Percentiles rank a stretch among this genome's conserved stretches.
Conservation (phyloP, 1,140 invertebrate species). For the Drosophila micromelanica region DNA sequence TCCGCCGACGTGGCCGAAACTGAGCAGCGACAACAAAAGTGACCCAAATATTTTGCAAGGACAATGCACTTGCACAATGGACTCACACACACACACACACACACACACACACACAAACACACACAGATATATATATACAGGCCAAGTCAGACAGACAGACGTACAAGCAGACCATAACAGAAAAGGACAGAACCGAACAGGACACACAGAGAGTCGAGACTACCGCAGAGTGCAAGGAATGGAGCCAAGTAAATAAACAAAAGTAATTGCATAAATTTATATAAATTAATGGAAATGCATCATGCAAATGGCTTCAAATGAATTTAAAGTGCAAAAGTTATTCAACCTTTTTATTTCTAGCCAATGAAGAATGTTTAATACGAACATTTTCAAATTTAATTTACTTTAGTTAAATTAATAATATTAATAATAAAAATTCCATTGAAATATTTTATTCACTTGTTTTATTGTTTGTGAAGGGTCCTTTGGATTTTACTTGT, state of each 20-base stretch:
- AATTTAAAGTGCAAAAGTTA: conserved; percentile 74
- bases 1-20: conserved; percentile 40
- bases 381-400: background rate
- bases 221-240: conserved; percentile 20
- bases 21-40: conserved; percentile 77
- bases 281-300: conserved; percentile 81
- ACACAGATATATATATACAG: conserved; percentile 2
- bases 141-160: background rate
- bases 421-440: too few species aligned
- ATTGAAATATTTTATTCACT: too few species aligned
- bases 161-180: conserved; percentile 24
- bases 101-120: conserved; percentile 10
- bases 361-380: conserved; percentile 19
- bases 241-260: conserved; percentile 75
- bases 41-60: conserved; percentile 81
- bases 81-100: conserved; percentile 38
- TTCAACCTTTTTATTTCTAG: conserved; percentile 30
- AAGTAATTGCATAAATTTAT: conserved; percentile 82
- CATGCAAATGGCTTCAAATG: conserved; percentile 61
- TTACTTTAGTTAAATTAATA: too few species aligned
- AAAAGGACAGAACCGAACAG: conserved; percentile 21
- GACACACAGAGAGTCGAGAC: conserved; percentile 16
- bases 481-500: too few species aligned
- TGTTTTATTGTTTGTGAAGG: too few species aligned
- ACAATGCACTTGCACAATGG: conserved; percentile 77